Conservation (phyloP, 2,888 invertebrate genomes). For the Sphinx pinastri region DNA sequence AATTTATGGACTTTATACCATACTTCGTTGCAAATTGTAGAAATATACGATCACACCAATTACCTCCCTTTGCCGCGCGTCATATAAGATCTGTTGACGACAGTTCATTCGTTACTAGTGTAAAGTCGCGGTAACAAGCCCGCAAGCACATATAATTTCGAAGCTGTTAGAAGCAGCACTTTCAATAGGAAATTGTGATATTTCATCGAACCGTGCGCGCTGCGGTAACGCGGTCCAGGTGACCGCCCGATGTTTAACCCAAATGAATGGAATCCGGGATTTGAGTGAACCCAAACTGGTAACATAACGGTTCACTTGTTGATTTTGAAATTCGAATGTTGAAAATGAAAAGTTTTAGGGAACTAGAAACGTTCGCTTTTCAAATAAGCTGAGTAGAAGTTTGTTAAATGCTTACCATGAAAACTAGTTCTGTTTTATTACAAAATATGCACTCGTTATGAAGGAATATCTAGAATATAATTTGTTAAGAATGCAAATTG, state of each 20-base stretch:
- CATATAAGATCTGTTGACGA: neutral
- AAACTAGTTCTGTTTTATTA: slow-evolving; percentile 7
- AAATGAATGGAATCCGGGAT: slow-evolving; percentile 35
- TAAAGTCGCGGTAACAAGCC: slow-evolving; percentile 11
- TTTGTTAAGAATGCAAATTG: slow-evolving; percentile 20
- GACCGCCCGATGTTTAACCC: slow-evolving; percentile 35
- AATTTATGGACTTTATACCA: neutral
- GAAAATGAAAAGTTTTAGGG: neutral
- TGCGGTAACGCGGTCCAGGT: slow-evolving; percentile 38
- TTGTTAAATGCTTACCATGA: neutral
- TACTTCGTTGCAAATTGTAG: neutral
- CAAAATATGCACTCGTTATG: neutral
- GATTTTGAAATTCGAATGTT: slow-evolving; percentile 16
- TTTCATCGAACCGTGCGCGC: slow-evolving; percentile 26
- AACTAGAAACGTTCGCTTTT: neutral
- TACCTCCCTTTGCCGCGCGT: neutral
- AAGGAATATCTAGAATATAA: slow-evolving; percentile 4
- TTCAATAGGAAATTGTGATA: slow-evolving; percentile 21
- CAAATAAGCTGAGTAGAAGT: neutral
- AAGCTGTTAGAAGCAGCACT: slow-evolving; percentile 13
- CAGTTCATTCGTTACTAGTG: neutral
- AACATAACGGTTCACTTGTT: slow-evolving; percentile 14
- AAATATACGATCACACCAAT: neutral
- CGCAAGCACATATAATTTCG: slow-evolving; percentile 3
- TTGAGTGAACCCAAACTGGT: slow-evolving; percentile 25